Percentiles rank a stretch among this genome's conserved stretches.
phyloP scores from a whole-genome alignment of 2,888 invertebrate species.

The Erpobdella octoculata region DNA sequence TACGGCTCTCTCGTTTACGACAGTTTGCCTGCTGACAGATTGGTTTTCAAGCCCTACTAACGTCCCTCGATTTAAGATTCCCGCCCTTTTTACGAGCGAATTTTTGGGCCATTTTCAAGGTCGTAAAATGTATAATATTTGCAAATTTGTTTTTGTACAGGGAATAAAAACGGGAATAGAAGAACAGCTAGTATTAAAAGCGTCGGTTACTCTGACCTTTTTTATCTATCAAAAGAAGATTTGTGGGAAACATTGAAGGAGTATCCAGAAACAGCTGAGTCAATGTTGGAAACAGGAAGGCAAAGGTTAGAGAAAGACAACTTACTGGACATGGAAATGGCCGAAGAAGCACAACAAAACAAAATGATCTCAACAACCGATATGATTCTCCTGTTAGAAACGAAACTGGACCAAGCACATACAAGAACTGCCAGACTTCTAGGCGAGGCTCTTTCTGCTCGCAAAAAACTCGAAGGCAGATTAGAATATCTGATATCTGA shows the following conservation, averaged over 20 bases:
- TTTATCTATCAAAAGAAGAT: conserved; percentile 80
- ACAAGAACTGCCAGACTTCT: neutral
- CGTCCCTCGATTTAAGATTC: neutral
- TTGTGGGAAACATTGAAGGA: conserved; percentile 74
- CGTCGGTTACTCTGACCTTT: conserved; percentile 68
- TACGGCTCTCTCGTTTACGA: no score
- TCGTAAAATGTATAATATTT: neutral
- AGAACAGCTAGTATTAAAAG: conserved; percentile 87
- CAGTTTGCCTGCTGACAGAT: no score
- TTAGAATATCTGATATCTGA: no score
- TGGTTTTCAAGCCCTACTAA: no score
- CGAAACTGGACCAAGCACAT: neutral
- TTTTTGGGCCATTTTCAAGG: no score
- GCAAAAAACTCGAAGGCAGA: conserved; percentile 6
- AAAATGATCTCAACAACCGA: conserved; percentile 5
- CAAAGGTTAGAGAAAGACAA: conserved; percentile 54
- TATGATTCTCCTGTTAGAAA: conserved; percentile 2
- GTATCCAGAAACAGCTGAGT: conserved; percentile 55
- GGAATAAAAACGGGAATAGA: conserved; percentile 85
- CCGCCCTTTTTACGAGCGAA: neutral
- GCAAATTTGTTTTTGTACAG: conserved; percentile 66
- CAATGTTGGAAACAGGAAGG: conserved; percentile 56
- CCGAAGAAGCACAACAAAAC: conserved; percentile 5
- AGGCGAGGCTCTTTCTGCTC: neutral
- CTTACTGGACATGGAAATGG: conserved; percentile 46